Conservation (phyloP, 2,888 invertebrate species). For the Drosophila nigricruria region DNA sequence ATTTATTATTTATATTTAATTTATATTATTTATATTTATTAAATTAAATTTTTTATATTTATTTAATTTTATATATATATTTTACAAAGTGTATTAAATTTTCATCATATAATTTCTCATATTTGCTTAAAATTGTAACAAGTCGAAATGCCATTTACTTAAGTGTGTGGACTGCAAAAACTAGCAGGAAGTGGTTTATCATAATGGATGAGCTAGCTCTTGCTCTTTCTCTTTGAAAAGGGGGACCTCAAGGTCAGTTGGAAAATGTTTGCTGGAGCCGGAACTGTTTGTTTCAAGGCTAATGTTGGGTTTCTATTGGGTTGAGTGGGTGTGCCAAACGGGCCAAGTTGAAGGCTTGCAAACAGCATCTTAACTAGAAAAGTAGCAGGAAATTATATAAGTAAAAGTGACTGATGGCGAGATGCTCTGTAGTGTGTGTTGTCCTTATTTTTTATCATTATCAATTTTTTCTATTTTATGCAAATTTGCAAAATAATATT, state of each 20-base stretch:
- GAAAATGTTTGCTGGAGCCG: constrained; percentile 55
- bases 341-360: constrained; percentile 28
- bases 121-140: constrained; percentile 21
- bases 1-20: too few species aligned
- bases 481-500: not conserved
- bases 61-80: not conserved
- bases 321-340: constrained; percentile 10
- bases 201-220: constrained; percentile 61
- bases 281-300: constrained; percentile 64
- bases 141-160: constrained; percentile 31
- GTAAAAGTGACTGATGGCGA: too few species aligned
- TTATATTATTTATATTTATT: not conserved
- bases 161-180: constrained; percentile 40
- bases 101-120: not conserved
- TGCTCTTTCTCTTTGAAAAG: constrained; percentile 12
- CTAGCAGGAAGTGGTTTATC: constrained; percentile 69
- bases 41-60: not conserved
- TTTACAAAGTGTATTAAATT: constrained; percentile 1
- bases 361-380: not conserved
- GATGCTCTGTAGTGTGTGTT: not conserved
- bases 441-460: too few species aligned
- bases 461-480: not conserved
- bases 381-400: not conserved
- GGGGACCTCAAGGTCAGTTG: constrained; percentile 53
- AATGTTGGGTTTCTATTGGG: constrained; percentile 18